phyloP scores from a whole-genome alignment of 2,797 vertebrate genomes.

The Cyprinodon diabolis region DNA sequence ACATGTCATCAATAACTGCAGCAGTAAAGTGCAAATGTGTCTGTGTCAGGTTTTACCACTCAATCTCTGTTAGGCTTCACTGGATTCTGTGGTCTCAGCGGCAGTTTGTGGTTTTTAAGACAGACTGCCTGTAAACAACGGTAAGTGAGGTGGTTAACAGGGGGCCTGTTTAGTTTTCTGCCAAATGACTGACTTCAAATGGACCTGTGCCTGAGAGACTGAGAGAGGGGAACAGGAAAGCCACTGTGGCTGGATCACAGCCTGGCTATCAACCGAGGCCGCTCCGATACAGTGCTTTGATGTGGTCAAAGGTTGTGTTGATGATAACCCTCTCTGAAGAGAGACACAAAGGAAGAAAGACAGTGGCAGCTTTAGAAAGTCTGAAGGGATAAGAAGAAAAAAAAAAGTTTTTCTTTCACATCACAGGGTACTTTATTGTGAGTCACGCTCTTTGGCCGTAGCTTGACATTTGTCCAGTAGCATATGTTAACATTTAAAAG shows the following conservation, averaged over 20 bases:
- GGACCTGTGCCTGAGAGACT: slow-evolving; percentile 39
- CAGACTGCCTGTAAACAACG: slow-evolving; percentile 52
- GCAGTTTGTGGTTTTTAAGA: slow-evolving; percentile 38
- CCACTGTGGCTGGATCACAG: slow-evolving; percentile 52
- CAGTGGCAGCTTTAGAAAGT: neutral
- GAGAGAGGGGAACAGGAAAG: slow-evolving; percentile 48
- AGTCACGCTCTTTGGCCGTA: fast-evolving
- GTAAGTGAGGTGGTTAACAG: slow-evolving; percentile 65
- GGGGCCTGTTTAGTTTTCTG: slow-evolving; percentile 74
- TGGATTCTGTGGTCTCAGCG: slow-evolving; percentile 18
- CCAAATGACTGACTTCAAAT: slow-evolving; percentile 77
- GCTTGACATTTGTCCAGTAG: neutral
- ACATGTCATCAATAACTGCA: neutral
- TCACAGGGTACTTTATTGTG: slow-evolving; percentile 1
- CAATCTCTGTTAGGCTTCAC: slow-evolving; percentile 2
- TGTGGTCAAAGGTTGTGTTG: slow-evolving; percentile 43
- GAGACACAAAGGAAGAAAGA: slow-evolving; percentile 9
- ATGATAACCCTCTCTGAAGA: slow-evolving; percentile 45
- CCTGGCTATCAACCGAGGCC: slow-evolving; percentile 25
- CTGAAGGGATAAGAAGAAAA: slow-evolving; percentile 10
- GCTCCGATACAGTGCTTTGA: slow-evolving; percentile 37
- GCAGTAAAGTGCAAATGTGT: neutral
- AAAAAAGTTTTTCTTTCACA: slow-evolving; percentile 1
- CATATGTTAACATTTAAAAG: neutral
- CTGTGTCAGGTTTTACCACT: slow-evolving; percentile 2